These are phyloP conservation scores for Lutjanus erythropterus DNA, from an alignment of 2,113 vertebrate genomes.

Conservation along the genomic window DNA sequence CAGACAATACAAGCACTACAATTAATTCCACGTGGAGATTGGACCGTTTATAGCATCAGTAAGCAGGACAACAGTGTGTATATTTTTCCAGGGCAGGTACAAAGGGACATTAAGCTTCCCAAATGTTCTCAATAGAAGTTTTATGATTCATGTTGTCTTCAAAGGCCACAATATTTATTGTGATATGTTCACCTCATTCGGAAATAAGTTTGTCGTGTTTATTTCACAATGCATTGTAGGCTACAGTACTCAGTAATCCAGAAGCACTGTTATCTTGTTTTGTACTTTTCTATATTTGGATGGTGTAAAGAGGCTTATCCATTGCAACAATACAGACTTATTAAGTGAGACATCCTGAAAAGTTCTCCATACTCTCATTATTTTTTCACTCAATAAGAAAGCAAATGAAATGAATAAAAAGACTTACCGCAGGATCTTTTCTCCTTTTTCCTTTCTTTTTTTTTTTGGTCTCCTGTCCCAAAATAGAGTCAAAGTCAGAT, in stretches of 20 bases:
- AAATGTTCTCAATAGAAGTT: not conserved
- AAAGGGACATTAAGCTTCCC: conserved; percentile 7
- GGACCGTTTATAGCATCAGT: conserved; percentile 34
- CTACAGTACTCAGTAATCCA: not conserved
- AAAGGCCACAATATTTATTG: not conserved
- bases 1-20: conserved; percentile 15
- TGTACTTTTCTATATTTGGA: conserved; percentile 2
- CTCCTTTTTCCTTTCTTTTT: not conserved
- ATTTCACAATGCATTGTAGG: not conserved
- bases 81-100: conserved; percentile 22
- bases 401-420: not conserved
- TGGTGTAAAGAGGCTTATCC: conserved; percentile 17
- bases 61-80: conserved; percentile 17
- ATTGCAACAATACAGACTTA: conserved; percentile 3
- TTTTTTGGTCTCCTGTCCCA: not conserved
- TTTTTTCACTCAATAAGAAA: conserved; percentile 8
- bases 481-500: conserved; percentile 8
- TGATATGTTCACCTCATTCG: conserved; percentile 26
- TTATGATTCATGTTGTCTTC: not conserved
- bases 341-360: conserved; percentile 25
- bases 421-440: not conserved
- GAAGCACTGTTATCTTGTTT: not conserved
- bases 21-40: conserved; percentile 36
- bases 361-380: not conserved
- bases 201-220: conserved; percentile 1